Evolutionary conservation across 2,113 vertebrate species (phyloP).

Genomic region (Callospermophilus lateralis): DNA sequence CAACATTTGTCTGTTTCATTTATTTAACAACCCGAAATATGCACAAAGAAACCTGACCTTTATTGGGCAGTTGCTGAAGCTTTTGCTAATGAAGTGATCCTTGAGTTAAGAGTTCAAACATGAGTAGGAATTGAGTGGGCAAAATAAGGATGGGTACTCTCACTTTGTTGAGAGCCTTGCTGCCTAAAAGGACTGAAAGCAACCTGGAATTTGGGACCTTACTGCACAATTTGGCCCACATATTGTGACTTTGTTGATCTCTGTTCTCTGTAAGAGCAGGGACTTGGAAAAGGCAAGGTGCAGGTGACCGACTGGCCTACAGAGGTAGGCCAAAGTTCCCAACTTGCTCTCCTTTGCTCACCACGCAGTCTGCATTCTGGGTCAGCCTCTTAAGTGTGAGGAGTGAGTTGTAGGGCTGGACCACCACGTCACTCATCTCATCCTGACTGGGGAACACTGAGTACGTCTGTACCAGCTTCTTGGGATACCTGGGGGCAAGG

Average conservation of each 20-base stretch:
- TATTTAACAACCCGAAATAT: neutral
- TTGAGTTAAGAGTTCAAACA: neutral
- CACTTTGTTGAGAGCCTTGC: neutral
- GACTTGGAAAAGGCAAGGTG: slow-evolving; percentile 84
- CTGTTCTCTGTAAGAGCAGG: neutral
- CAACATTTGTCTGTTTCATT: no score
- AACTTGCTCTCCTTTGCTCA: slow-evolving; percentile 81
- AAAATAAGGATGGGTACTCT: neutral
- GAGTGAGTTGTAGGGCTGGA: slow-evolving; percentile 98
- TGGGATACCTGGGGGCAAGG: slow-evolving; percentile 92
- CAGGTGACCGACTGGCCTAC: slow-evolving; percentile 90
- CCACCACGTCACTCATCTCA: slow-evolving; percentile 99
- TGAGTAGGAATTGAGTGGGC: neutral
- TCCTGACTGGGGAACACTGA: slow-evolving; percentile 99
- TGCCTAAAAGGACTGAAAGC: neutral
- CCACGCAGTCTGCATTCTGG: slow-evolving; percentile 99
- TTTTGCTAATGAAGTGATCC: neutral
- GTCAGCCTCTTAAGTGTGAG: slow-evolving; percentile 98
- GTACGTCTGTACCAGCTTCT: slow-evolving; percentile 99
- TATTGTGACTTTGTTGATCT: neutral
- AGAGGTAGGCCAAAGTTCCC: neutral
- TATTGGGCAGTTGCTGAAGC: neutral
- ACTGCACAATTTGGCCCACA: neutral
- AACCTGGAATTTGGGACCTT: neutral
- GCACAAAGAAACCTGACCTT: slow-evolving; percentile 38